Conservation (phyloP, 2,113 vertebrate species). For the Galemys pyrenaicus region DNA sequence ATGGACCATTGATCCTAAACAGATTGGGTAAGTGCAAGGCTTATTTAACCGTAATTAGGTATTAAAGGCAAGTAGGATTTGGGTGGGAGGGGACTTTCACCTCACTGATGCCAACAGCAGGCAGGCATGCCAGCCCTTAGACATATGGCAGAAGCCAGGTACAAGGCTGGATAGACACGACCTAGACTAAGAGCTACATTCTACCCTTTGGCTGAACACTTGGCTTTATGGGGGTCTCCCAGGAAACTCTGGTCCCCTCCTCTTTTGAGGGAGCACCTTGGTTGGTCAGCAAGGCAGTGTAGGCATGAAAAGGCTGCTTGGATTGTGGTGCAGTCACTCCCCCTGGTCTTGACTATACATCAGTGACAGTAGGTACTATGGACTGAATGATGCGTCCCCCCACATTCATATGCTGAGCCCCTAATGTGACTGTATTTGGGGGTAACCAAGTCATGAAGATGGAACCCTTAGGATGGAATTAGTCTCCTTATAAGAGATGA, state of each 20-base stretch:
- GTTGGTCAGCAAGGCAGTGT: neutral
- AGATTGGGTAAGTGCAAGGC: neutral
- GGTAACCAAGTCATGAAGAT: neutral
- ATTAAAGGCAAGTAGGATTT: neutral
- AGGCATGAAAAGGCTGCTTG: neutral
- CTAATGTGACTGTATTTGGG: neutral
- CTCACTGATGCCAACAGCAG: neutral
- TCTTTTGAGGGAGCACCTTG: neutral
- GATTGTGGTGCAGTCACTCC: neutral
- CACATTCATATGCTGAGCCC: neutral
- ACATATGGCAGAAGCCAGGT: conserved; percentile 5
- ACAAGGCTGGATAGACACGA: neutral
- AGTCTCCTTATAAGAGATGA: neutral
- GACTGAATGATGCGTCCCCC: neutral
- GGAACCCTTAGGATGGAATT: neutral
- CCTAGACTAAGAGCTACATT: neutral
- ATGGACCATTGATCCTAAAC: neutral
- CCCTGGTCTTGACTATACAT: neutral
- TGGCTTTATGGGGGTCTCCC: neutral
- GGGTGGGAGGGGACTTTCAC: neutral
- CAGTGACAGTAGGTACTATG: neutral
- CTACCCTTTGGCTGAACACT: neutral
- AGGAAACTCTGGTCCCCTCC: neutral
- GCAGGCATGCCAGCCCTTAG: neutral
- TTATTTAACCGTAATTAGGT: neutral